Base-by-base conservation (phyloP, 2,797 vertebrate genomes). In the Anas acuta region DNA sequence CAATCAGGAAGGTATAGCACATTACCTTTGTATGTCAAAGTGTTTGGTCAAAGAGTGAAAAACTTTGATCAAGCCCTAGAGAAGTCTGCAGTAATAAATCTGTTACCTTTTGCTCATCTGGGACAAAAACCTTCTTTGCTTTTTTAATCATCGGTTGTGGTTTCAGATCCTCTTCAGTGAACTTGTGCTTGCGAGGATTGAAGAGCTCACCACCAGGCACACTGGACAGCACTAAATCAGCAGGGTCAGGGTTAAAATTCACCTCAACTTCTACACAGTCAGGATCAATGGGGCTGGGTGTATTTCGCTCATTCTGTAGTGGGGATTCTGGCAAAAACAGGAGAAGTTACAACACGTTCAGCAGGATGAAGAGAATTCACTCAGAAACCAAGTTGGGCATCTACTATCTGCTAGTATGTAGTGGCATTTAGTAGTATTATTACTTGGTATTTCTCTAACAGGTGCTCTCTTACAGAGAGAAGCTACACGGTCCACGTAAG, bases 101-200 rank as follows among this genome's bases (percentile, higher is more conserved):
- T 87, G 70, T 97, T 98, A 99, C 99, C 99, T 99, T 99, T 97
- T 98, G 98, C 5, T 99, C 98, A 11, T 99, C 98, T 0, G 99
- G 99, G 26, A 99, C 99, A 97, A 98, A 99, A 96, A 99, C 98
- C 96, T 99, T 99, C 98, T 99, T 99, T 93, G 99, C 99, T 96
- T 99, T 99, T 97, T 99, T 99, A 97, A 99, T 99, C 98, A 99
- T 99, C 9, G 99, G 99, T 88, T 99, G 99, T 39, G 99, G 99
- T 96, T 99, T 99, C 80, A 99, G 98, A 86, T 99, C 99, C 32
- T 99, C 99, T 45, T 99, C 99, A 2, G 98, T 98, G 97, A 99
- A 99, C 95, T 98, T 99, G 98, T 99, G 99, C 93, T 99, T 99
- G 88, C 99, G 98, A 23, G 99, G 99, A 96, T 99, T 95, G 84